A percentile compares a stretch with the other conserved stretches of the same genome.
phyloP scores from a whole-genome alignment of 2,888 invertebrate species.

The Azorinus chamasolen region DNA sequence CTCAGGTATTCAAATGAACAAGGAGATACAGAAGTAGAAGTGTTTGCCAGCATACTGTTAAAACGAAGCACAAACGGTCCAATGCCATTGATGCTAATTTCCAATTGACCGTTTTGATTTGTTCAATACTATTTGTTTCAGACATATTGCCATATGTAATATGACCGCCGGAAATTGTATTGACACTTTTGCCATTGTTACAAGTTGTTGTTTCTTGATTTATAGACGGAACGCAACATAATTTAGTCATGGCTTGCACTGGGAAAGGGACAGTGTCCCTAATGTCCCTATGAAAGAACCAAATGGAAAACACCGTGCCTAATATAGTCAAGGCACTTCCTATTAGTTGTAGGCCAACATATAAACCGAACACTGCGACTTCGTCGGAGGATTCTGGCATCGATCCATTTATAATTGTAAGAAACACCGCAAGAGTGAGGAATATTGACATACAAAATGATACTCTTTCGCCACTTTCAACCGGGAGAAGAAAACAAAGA shows the following conservation, averaged over 20 bases:
- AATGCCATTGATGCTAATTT: constrained; percentile 51
- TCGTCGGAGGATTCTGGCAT: constrained; percentile 68
- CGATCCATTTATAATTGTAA: constrained; percentile 61
- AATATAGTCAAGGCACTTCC: constrained; percentile 63
- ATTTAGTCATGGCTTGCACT: constrained; percentile 12
- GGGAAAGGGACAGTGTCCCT: constrained; percentile 33
- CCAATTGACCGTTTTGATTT: constrained; percentile 39
- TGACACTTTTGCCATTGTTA: neutral
- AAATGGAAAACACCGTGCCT: constrained; percentile 59
- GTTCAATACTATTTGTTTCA: neutral
- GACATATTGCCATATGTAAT: neutral
- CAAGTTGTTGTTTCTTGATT: too few relatives aligned
- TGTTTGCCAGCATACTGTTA: constrained; percentile 42
- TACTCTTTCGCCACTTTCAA: constrained; percentile 48
- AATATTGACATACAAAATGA: constrained; percentile 58
- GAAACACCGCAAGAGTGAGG: constrained; percentile 67
- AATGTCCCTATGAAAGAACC: constrained; percentile 51
- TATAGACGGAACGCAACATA: constrained; percentile 21
- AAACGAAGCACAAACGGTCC: constrained; percentile 61
- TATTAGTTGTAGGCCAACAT: constrained; percentile 61
- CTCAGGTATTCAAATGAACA: constrained; percentile 16
- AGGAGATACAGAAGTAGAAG: constrained; percentile 36
- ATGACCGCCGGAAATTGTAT: neutral
- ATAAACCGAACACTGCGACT: constrained; percentile 61
- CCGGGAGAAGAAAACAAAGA: constrained; percentile 50